phyloP scores from a whole-genome alignment of 1,140 invertebrate genomes.

The Batillaria attramentaria region DNA sequence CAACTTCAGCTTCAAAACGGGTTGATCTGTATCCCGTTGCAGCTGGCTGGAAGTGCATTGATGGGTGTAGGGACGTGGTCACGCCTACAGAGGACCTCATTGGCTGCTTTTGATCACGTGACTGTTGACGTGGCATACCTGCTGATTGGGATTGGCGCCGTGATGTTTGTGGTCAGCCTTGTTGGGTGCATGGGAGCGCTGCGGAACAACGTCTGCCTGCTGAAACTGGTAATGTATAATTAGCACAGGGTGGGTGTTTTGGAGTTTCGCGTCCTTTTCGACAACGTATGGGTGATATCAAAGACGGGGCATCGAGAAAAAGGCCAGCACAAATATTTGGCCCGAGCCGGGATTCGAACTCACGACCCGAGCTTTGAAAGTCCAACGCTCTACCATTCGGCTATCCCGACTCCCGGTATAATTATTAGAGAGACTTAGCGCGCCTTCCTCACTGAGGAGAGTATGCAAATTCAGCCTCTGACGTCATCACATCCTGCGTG shows the following conservation, averaged over 20 bases:
- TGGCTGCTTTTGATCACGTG: slow-evolving; percentile 34
- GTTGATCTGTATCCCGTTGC: background rate
- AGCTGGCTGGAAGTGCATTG: slow-evolving; percentile 28
- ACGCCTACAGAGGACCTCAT: slow-evolving; percentile 6
- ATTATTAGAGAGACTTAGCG: too few species aligned
- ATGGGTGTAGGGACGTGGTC: slow-evolving; percentile 41
- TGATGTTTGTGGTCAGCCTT: slow-evolving; percentile 92
- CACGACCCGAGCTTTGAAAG: too few species aligned
- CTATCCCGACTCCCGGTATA: too few species aligned
- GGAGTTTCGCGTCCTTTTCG: background rate
- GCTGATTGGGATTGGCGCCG: slow-evolving; percentile 86
- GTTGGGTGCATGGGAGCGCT: slow-evolving; percentile 92
- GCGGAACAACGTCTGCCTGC: slow-evolving; percentile 90
- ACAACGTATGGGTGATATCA: too few species aligned
- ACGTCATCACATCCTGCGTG: too few species aligned
- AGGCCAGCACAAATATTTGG: too few species aligned
- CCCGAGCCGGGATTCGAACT: too few species aligned
- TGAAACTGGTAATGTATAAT: slow-evolving; percentile 90
- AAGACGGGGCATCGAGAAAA: too few species aligned
- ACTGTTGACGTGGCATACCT: slow-evolving; percentile 91
- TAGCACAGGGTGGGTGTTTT: background rate
- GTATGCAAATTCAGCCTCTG: too few species aligned
- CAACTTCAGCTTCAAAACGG: background rate
- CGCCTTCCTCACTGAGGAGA: too few species aligned
- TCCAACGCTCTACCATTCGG: too few species aligned